These are phyloP conservation scores for Machaerirhynchus nigripectus DNA, from an alignment of 2,113 vertebrate species.

Conservation along the genomic window DNA sequence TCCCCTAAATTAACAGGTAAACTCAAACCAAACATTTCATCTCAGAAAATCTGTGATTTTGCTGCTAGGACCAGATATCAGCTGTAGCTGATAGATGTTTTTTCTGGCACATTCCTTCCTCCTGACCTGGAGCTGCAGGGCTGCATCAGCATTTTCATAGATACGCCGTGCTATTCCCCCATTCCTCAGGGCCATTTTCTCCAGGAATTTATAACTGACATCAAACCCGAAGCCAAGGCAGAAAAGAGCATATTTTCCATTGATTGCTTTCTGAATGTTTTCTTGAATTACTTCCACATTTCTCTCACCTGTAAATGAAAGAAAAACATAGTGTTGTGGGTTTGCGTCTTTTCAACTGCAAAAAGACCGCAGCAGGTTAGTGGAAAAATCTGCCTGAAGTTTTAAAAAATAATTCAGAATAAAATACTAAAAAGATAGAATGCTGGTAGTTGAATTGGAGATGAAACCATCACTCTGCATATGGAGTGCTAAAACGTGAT, in stretches of 20 bases:
- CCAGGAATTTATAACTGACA: conserved; percentile 85
- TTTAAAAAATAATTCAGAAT: not conserved
- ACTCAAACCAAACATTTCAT: not conserved
- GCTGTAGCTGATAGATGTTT: not conserved
- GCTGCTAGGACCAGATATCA: not conserved
- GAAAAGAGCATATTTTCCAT: conserved; percentile 79
- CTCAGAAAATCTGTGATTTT: not conserved
- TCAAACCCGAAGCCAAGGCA: conserved; percentile 89
- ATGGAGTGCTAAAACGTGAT: not conserved
- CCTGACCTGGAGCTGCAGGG: conserved; percentile 88
- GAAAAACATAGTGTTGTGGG: not conserved
- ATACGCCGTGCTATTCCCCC: conserved; percentile 87
- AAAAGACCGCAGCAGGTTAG: not conserved
- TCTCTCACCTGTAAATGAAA: conserved; percentile 68
- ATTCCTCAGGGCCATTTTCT: conserved; percentile 85
- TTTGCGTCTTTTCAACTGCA: not conserved
- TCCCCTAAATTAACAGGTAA: not conserved
- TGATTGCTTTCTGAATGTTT: conserved; percentile 70
- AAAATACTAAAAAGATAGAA: not conserved
- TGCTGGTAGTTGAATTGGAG: not conserved
- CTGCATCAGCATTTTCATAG: conserved; percentile 85
- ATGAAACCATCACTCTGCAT: not conserved
- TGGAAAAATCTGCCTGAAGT: not conserved
- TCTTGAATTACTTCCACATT: conserved; percentile 66
- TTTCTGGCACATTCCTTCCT: not conserved